Evolutionary conservation across 1,140 invertebrate species (phyloP).

Genomic region (Theocolax elegans): DNA sequence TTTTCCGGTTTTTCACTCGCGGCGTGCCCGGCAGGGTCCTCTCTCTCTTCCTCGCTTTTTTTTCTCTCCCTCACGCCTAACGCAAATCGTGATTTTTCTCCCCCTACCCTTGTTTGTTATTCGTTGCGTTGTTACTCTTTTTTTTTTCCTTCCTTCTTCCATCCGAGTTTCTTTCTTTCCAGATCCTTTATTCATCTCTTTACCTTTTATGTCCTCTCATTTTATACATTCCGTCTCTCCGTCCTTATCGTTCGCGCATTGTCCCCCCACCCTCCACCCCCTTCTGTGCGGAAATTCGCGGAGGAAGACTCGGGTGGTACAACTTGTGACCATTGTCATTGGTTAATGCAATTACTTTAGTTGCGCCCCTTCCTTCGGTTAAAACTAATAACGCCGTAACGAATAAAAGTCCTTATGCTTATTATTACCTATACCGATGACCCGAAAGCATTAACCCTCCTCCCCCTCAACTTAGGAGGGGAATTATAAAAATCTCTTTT

Average conservation of each 20-base stretch:
- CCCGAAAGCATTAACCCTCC: not conserved
- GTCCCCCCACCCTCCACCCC: not conserved
- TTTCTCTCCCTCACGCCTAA: slow-evolving; percentile 3
- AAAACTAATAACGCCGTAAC: slow-evolving; percentile 31
- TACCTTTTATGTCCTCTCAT: too few relatives aligned
- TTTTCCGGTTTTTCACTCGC: slow-evolving; percentile 66
- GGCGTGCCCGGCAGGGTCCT: slow-evolving; percentile 50
- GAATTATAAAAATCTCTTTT: too few relatives aligned
- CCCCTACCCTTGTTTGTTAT: slow-evolving; percentile 23
- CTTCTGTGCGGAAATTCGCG: not conserved
- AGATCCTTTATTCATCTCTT: too few relatives aligned
- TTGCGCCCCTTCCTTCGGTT: not conserved
- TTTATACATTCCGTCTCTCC: too few relatives aligned
- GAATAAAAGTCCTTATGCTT: slow-evolving; percentile 6
- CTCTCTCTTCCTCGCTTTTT: not conserved
- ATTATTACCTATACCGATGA: not conserved
- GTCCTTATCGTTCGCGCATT: slow-evolving; percentile 44
- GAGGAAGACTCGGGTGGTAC: slow-evolving; percentile 24
- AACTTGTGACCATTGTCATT: slow-evolving; percentile 2
- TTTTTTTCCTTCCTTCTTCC: slow-evolving; percentile 9
- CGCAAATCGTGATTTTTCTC: slow-evolving; percentile 25
- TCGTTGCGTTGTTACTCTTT: too few relatives aligned
- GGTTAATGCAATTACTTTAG: slow-evolving; percentile 32
- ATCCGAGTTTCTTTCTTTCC: not conserved
- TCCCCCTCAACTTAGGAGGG: too few relatives aligned